Evolutionary conservation across 2,888 invertebrate species (phyloP).

Genomic region (Cheilosia vernalis): DNA sequence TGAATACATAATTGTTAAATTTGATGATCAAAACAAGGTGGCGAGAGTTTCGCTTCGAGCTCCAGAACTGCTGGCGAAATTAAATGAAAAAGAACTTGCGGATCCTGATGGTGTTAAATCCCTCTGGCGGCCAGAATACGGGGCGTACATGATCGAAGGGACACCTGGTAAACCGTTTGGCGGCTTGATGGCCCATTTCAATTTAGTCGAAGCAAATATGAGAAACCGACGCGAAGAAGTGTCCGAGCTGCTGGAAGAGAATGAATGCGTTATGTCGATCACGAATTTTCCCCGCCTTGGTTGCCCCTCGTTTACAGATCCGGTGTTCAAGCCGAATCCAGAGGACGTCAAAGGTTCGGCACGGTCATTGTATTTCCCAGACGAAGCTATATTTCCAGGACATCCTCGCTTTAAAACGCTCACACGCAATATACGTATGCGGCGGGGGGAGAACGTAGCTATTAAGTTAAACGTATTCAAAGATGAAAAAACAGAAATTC

Average conservation of each 20-base stretch:
- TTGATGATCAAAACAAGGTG: slow-evolving; percentile 92
- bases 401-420: slow-evolving; percentile 98
- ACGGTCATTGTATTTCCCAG: slow-evolving; percentile 95
- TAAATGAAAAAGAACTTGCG: slow-evolving; percentile 92
- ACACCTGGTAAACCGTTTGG: slow-evolving; percentile 99
- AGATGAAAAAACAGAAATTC: slow-evolving; percentile 93
- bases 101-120: slow-evolving; percentile 92
- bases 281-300: slow-evolving; percentile 98
- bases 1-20: slow-evolving; percentile 97
- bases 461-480: slow-evolving; percentile 98
- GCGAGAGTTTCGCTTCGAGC: slow-evolving; percentile 95
- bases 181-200: slow-evolving; percentile 97
- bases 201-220: slow-evolving; percentile 99
- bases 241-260: slow-evolving; percentile 88
- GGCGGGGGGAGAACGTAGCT: slow-evolving; percentile 97
- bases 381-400: slow-evolving; percentile 96
- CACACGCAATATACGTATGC: slow-evolving; percentile 94
- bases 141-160: slow-evolving; percentile 99
- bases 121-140: slow-evolving; percentile 99
- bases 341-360: slow-evolving; percentile 90
- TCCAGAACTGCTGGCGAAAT: slow-evolving; percentile 88
- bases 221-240: slow-evolving; percentile 91
- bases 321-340: slow-evolving; percentile 87
- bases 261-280: slow-evolving; percentile 94
- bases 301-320: slow-evolving; percentile 93